Conservation (phyloP, 2,888 invertebrate genomes). For the Cephus nigrinus region DNA sequence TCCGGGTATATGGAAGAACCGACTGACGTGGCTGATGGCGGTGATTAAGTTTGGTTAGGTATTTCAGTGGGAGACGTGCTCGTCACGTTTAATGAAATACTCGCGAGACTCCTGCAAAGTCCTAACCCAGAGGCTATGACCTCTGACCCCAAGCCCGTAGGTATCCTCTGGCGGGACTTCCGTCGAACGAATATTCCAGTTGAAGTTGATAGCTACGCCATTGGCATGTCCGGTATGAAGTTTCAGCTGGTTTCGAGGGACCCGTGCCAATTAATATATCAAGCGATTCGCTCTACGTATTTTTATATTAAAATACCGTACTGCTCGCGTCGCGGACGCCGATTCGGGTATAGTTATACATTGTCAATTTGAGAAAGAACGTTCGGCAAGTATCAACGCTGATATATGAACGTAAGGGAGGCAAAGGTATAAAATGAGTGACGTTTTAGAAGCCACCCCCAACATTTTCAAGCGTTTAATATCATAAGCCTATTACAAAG, state of each 20-base stretch:
- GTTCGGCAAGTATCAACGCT: too few species aligned
- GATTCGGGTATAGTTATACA: too few species aligned
- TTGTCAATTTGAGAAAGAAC: too few species aligned
- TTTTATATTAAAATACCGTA: not conserved
- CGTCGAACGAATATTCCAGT: not conserved
- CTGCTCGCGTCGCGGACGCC: too few species aligned
- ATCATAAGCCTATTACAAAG: conserved; percentile 50
- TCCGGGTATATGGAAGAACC: not conserved
- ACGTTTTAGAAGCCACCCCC: conserved; percentile 41
- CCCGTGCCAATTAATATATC: not conserved
- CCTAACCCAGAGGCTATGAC: not conserved
- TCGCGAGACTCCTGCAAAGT: not conserved
- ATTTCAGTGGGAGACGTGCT: not conserved
- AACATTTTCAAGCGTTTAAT: conserved; percentile 44
- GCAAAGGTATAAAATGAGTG: conserved; percentile 27
- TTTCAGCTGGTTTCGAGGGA: not conserved
- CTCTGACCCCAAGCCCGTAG: not conserved
- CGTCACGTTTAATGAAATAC: not conserved
- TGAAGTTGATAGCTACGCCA: not conserved
- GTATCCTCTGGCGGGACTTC: not conserved
- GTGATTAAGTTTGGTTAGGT: not conserved
- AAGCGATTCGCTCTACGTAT: not conserved
- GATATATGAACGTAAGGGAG: not conserved
- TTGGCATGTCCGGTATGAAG: not conserved
- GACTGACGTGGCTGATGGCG: not conserved